Conservation (phyloP, 2,797 vertebrate species). For the Pteronotus mesoamericanus region DNA sequence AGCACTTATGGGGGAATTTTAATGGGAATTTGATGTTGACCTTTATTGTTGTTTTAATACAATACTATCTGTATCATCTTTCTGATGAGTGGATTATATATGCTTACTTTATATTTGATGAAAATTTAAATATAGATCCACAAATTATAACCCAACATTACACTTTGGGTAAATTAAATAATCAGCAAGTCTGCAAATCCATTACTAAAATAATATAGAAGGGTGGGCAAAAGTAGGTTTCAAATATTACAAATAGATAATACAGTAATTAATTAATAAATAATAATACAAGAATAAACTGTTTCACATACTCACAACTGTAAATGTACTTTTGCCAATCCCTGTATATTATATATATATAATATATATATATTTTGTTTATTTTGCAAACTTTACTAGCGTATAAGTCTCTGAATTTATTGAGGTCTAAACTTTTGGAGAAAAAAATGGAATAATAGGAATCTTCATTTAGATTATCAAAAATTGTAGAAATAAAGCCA, state of each 20-base stretch:
- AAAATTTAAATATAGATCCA: conserved; percentile 26
- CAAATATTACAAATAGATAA: neutral
- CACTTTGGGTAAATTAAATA: neutral
- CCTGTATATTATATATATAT: neutral
- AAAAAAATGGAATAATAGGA: neutral
- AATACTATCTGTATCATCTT: neutral
- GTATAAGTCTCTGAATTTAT: neutral
- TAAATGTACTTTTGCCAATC: neutral
- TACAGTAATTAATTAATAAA: neutral
- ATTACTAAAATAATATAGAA: neutral
- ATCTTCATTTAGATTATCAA: neutral
- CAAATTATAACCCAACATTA: neutral
- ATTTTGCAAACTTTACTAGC: neutral
- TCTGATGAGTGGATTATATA: neutral
- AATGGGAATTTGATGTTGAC: conserved; percentile 6
- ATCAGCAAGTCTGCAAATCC: conserved; percentile 13
- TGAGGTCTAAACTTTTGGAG: neutral
- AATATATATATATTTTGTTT: neutral
- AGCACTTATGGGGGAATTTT: neutral
- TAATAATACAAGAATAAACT: neutral
- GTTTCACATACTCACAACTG: neutral
- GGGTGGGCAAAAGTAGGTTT: neutral
- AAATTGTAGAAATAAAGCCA: neutral
- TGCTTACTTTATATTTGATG: conserved; percentile 44
- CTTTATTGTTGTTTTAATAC: neutral